Conservation (phyloP, 1,140 invertebrate species). For the Acarapis woodi region DNA sequence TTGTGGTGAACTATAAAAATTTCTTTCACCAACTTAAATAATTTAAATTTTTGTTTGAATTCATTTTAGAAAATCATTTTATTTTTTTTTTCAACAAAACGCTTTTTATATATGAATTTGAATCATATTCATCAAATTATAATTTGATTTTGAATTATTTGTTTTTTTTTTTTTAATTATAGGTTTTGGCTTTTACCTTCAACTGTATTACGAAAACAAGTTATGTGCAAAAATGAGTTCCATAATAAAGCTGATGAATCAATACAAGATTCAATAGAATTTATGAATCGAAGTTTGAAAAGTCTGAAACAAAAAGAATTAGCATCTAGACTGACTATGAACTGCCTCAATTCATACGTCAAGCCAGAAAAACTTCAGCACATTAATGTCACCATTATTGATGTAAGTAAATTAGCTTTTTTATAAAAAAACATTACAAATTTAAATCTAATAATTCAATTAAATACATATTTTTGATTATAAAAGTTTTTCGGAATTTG, state of each 20-base stretch:
- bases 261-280: constrained; percentile 57
- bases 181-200: constrained; percentile 67
- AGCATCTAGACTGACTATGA: constrained; percentile 55
- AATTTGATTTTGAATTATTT: background rate
- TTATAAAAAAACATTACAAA: background rate
- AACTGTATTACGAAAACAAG: constrained; percentile 54
- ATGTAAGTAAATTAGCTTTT: constrained; percentile 22
- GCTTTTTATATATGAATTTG: no score
- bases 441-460: background rate
- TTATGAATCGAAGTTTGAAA: constrained; percentile 68
- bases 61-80: constrained; percentile 2
- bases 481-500: no score
- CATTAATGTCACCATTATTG: constrained; percentile 46
- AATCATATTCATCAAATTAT: background rate
- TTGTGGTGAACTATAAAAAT: no score
- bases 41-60: background rate
- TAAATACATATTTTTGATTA: background rate
- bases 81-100: no score
- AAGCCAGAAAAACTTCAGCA: constrained; percentile 37
- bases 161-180: constrained; percentile 12
- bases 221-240: constrained; percentile 52
- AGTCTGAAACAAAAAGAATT: constrained; percentile 47
- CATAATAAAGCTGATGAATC: constrained; percentile 25
- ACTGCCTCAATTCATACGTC: constrained; percentile 48
- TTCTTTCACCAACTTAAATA: no score